phyloP scores from a whole-genome alignment of 2,113 vertebrate genomes.

The Rynchops niger region DNA sequence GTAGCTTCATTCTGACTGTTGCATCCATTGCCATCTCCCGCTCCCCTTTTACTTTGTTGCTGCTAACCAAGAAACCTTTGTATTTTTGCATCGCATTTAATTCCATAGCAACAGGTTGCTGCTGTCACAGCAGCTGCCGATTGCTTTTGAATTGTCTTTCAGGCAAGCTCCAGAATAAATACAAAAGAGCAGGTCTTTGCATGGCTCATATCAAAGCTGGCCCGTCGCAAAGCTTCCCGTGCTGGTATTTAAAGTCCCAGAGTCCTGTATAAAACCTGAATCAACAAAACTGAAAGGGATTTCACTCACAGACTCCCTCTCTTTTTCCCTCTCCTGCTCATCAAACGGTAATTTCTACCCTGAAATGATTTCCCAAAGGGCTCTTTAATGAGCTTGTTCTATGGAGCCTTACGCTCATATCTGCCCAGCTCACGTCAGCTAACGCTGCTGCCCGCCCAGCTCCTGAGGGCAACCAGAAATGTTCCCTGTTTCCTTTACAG shows the following conservation, averaged over 20 bases:
- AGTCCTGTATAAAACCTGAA: not conserved
- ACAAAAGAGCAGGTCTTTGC: conserved; percentile 44
- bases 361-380: conserved; percentile 30
- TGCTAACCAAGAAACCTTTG: conserved; percentile 48
- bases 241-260: conserved; percentile 28
- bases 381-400: conserved; percentile 24
- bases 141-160: conserved; percentile 58
- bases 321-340: not conserved
- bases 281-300: conserved; percentile 48
- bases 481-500: not conserved
- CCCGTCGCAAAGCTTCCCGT: not conserved
- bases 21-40: not conserved
- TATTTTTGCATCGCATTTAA: conserved; percentile 23
- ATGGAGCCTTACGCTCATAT: not conserved
- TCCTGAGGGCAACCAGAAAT: not conserved
- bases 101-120: conserved; percentile 68
- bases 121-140: conserved; percentile 49
- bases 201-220: not conserved
- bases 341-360: conserved; percentile 39
- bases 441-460: not conserved
- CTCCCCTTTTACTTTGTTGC: not conserved
- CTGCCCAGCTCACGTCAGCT: not conserved
- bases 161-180: conserved; percentile 50
- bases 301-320: not conserved
- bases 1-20: not conserved